phyloP scores from a whole-genome alignment of 53 echinoderm and acorn worm species.

The Crossaster papposus region DNA sequence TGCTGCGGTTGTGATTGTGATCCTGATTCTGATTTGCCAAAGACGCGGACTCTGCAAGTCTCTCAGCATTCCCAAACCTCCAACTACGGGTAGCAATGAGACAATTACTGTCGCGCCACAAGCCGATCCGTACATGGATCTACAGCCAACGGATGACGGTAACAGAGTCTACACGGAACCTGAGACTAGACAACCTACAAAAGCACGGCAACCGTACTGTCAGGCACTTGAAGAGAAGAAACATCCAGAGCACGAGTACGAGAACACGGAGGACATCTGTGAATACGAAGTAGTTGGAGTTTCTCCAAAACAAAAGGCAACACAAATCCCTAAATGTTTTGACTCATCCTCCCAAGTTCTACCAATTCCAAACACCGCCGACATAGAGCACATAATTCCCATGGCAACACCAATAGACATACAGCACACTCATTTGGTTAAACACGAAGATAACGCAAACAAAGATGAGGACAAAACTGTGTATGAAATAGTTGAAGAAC shows the following conservation, averaged over 20 bases:
- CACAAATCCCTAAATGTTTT: neutral
- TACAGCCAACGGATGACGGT: conserved; percentile 22
- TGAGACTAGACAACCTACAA: neutral
- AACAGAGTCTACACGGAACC: conserved; percentile 6
- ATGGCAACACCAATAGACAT: too few species aligned
- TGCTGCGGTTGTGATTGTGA: neutral
- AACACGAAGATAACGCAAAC: too few species aligned
- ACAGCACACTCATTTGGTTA: too few species aligned
- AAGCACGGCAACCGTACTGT: neutral
- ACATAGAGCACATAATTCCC: too few species aligned
- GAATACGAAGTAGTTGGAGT: neutral
- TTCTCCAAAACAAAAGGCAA: neutral
- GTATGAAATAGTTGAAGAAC: too few species aligned
- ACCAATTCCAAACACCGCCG: too few species aligned
- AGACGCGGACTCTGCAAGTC: neutral
- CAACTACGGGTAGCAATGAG: neutral
- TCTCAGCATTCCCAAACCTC: too few species aligned
- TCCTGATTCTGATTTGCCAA: neutral
- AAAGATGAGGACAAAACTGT: too few species aligned
- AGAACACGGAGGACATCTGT: neutral
- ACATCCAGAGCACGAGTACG: neutral
- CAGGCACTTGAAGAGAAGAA: neutral
- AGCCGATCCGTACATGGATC: conserved; percentile 26
- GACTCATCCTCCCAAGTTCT: too few species aligned
- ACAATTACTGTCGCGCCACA: neutral